Conservation (phyloP, 2,113 vertebrate genomes). For the Pituophis catenifer region DNA sequence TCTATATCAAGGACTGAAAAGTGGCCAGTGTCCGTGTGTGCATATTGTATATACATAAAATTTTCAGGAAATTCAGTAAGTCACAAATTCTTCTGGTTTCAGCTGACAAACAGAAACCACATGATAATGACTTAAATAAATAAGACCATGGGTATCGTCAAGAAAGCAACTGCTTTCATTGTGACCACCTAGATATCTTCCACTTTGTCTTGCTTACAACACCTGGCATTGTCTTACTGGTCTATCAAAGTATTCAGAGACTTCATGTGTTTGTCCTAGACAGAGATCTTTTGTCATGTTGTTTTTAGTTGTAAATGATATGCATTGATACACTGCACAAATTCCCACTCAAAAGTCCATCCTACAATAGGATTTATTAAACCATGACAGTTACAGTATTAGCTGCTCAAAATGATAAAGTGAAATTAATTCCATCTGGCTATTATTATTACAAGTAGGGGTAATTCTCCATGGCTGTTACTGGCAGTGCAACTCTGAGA, state of each 20-base stretch:
- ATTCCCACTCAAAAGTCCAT: slow-evolving; percentile 18
- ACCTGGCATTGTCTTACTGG: neutral
- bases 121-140: neutral
- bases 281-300: neutral
- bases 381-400: slow-evolving; percentile 37
- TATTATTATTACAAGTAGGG: slow-evolving; percentile 7
- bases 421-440: slow-evolving; percentile 39
- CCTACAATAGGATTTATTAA: slow-evolving; percentile 54
- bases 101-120: neutral
- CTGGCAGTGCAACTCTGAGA: slow-evolving; percentile 4
- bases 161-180: neutral
- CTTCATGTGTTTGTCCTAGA: neutral
- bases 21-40: neutral
- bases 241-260: neutral
- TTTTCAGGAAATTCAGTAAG: neutral
- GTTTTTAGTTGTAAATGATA: slow-evolving; percentile 28
- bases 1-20: neutral
- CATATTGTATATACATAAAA: neutral
- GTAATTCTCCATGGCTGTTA: slow-evolving; percentile 9
- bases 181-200: neutral
- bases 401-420: slow-evolving; percentile 18
- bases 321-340: slow-evolving; percentile 29
- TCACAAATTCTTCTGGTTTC: neutral
- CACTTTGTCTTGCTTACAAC: neutral
- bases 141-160: neutral